These are phyloP conservation scores for Polymixis flavicincta DNA, from an alignment of 2,888 invertebrate genomes.

Conservation along the genomic window DNA sequence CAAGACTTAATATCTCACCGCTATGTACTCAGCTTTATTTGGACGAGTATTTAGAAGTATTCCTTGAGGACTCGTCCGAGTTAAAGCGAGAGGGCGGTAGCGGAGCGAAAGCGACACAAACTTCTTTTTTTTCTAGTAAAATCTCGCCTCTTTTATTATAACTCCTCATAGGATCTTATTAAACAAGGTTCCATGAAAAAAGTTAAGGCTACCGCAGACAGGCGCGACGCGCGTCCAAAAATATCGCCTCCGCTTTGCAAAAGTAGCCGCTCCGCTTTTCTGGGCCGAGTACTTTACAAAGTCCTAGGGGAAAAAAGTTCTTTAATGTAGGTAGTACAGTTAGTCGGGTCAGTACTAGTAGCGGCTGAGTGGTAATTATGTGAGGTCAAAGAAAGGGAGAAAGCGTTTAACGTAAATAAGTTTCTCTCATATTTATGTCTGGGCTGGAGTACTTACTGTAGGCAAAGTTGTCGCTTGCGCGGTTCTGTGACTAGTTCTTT, in stretches of 20 bases:
- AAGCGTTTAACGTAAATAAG: slow-evolving; percentile 57
- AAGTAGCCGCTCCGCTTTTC: not conserved
- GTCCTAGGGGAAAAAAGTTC: slow-evolving; percentile 65
- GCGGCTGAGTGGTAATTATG: slow-evolving; percentile 60
- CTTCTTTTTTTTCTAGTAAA: not conserved
- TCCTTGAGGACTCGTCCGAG: slow-evolving; percentile 57
- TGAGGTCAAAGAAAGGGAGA: slow-evolving; percentile 54
- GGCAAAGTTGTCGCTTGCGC: slow-evolving; percentile 15
- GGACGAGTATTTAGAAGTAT: slow-evolving; percentile 72
- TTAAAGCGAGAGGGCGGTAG: slow-evolving; percentile 8
- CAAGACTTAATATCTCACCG: slow-evolving; percentile 66
- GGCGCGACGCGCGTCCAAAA: not conserved
- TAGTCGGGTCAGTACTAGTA: slow-evolving; percentile 62
- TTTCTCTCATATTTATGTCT: slow-evolving; percentile 45
- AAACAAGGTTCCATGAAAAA: not conserved
- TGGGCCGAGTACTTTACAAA: slow-evolving; percentile 4
- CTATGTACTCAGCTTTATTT: slow-evolving; percentile 74
- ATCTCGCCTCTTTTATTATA: not conserved
- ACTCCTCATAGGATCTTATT: too few species aligned
- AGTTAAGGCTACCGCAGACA: not conserved
- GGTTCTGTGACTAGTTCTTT: not conserved
- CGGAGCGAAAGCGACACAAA: not conserved
- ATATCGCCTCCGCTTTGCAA: not conserved
- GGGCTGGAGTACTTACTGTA: not conserved
- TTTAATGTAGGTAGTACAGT: slow-evolving; percentile 59